Conservation (phyloP, 2,888 invertebrate species). For the Caenorhabditis sp. region DNA sequence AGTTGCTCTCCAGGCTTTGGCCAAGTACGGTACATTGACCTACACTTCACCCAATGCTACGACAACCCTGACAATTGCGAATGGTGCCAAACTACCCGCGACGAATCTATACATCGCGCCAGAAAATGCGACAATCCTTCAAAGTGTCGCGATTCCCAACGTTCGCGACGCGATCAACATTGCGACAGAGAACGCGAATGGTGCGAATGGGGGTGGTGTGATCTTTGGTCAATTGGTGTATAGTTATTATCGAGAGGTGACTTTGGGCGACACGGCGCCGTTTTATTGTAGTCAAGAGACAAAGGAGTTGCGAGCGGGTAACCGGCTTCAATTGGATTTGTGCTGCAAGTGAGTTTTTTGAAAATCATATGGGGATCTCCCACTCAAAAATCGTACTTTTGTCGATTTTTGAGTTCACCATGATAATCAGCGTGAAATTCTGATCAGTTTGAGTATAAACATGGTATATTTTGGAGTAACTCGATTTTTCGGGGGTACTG, state of each 20-base stretch:
- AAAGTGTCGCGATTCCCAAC: slow-evolving; percentile 72
- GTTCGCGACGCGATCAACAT: slow-evolving; percentile 76
- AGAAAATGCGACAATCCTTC: slow-evolving; percentile 78
- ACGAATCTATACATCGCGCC: slow-evolving; percentile 56
- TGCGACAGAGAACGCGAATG: slow-evolving; percentile 79
- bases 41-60: slow-evolving; percentile 72
- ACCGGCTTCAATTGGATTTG: slow-evolving; percentile 65
- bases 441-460: background rate
- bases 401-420: slow-evolving; percentile 2
- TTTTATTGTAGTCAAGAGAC: slow-evolving; percentile 68
- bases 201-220: slow-evolving; percentile 83
- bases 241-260: slow-evolving; percentile 80
- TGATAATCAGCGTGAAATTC: background rate
- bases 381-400: too few relatives aligned
- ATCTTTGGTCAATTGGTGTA: slow-evolving; percentile 77
- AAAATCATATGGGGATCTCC: too few relatives aligned
- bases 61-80: slow-evolving; percentile 76
- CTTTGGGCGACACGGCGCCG: slow-evolving; percentile 61
- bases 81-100: slow-evolving; percentile 71
- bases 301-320: slow-evolving; percentile 64
- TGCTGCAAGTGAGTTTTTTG: slow-evolving; percentile 69
- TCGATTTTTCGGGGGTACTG: background rate
- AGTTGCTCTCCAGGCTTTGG: slow-evolving; percentile 79
- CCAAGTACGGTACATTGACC: slow-evolving; percentile 78
- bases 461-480: background rate